phyloP scores from a whole-genome alignment of 2,888 invertebrate species.

The Campoletis raptor region DNA sequence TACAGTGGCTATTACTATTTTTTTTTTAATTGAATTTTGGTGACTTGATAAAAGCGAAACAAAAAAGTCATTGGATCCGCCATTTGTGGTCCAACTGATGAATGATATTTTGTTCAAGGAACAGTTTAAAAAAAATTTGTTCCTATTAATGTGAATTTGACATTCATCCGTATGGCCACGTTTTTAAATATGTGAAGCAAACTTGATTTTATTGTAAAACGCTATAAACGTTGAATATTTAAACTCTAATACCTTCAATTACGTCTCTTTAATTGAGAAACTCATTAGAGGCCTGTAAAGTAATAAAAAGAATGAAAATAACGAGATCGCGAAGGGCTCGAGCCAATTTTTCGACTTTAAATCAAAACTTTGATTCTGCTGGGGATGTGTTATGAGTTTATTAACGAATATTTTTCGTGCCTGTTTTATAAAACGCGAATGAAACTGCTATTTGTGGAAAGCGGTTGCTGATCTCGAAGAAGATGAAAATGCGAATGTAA shows the following conservation, averaged over 20 bases:
- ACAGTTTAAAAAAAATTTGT: not conserved
- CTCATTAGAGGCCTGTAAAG: not conserved
- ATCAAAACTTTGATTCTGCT: not conserved
- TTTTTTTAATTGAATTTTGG: too few relatives aligned
- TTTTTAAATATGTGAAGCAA: not conserved
- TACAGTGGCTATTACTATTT: too few relatives aligned
- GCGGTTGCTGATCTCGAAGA: constrained; percentile 13
- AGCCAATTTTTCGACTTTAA: not conserved
- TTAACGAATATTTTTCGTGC: not conserved
- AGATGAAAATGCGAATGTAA: constrained; percentile 36
- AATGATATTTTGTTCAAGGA: not conserved
- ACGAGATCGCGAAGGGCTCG: not conserved
- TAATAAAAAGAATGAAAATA: not conserved
- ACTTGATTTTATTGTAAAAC: not conserved
- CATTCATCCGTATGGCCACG: not conserved
- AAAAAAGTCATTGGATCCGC: too few relatives aligned
- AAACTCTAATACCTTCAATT: not conserved
- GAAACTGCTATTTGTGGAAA: not conserved
- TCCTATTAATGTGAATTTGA: not conserved
- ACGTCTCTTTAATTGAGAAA: not conserved
- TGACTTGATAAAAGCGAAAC: too few relatives aligned
- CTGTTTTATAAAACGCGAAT: not conserved
- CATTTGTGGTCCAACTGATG: too few relatives aligned
- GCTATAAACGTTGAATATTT: too few relatives aligned
- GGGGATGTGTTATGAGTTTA: not conserved